Evolutionary conservation across 2,888 invertebrate genomes (phyloP).

Genomic region (Apotomis capreana): DNA sequence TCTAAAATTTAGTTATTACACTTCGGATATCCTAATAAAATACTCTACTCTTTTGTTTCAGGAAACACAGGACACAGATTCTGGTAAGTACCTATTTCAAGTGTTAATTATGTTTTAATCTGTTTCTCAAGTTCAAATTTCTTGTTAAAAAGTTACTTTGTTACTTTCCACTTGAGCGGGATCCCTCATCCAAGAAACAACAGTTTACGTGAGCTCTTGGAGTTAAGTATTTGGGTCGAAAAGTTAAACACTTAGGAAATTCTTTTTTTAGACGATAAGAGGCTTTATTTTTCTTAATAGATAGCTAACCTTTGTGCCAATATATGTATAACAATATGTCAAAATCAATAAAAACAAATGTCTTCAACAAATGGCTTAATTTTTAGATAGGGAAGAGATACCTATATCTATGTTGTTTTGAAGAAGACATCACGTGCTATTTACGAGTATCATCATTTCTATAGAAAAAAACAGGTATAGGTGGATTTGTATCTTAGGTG

Average conservation of each 20-base stretch:
- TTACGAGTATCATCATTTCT: too few species aligned
- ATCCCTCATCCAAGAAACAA: background rate
- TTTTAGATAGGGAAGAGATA: too few species aligned
- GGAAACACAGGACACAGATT: conserved; percentile 70
- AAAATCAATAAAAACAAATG: too few species aligned
- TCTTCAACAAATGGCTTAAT: too few species aligned
- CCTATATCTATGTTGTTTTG: too few species aligned
- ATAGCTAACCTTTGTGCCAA: background rate
- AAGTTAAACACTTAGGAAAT: conserved; percentile 20
- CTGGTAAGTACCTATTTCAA: conserved; percentile 61
- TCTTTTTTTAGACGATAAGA: background rate
- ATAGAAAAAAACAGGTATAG: too few species aligned
- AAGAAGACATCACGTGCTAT: too few species aligned
- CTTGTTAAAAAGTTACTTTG: conserved; percentile 14
- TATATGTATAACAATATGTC: background rate
- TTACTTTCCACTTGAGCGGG: conserved; percentile 18
- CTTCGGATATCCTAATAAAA: conserved; percentile 16
- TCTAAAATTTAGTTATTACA: conserved; percentile 43
- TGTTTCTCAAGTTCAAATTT: conserved; percentile 3
- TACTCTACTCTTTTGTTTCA: conserved; percentile 64
- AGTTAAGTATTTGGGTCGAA: conserved; percentile 3
- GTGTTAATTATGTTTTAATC: conserved; percentile 11
- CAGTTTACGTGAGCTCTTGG: conserved; percentile 14
- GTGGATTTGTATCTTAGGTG: too few species aligned
- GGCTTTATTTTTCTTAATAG: too few species aligned